phyloP scores from a whole-genome alignment of 2,113 vertebrate species.

The Brachionichthys hirsutus region DNA sequence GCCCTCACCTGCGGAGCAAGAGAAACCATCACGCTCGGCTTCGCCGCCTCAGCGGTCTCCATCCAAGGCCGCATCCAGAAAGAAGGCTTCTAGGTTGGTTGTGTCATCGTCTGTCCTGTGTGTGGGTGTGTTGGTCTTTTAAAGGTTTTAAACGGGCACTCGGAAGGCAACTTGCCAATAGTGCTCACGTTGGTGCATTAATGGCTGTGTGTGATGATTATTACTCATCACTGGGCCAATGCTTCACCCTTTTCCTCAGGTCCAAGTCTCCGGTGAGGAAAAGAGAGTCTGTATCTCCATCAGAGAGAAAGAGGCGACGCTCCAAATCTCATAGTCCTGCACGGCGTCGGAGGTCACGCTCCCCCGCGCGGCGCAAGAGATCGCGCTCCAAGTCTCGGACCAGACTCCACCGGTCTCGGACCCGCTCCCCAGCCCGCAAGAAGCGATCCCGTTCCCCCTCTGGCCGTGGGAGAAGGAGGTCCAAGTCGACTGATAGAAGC shows the following conservation, averaged over 20 bases:
- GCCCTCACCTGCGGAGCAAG: slow-evolving; percentile 51
- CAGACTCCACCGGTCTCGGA: slow-evolving; percentile 72
- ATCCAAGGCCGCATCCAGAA: slow-evolving; percentile 65
- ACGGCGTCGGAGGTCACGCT: slow-evolving; percentile 67
- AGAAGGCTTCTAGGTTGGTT: slow-evolving; percentile 67
- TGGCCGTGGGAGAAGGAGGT: slow-evolving; percentile 66
- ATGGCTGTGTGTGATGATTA: too few species aligned
- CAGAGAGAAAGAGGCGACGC: slow-evolving; percentile 65
- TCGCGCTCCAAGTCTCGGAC: slow-evolving; percentile 74
- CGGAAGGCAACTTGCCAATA: too few species aligned
- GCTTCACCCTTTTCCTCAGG: slow-evolving; percentile 32
- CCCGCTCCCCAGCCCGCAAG: slow-evolving; percentile 71
- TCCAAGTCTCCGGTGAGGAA: slow-evolving; percentile 75
- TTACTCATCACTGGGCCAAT: neutral
- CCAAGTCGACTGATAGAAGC: slow-evolving; percentile 69
- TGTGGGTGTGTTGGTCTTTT: too few species aligned
- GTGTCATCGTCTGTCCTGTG: neutral
- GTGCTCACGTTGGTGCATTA: too few species aligned
- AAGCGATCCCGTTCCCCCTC: slow-evolving; percentile 73
- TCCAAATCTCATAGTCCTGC: slow-evolving; percentile 77
- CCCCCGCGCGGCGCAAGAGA: slow-evolving; percentile 57
- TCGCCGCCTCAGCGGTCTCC: slow-evolving; percentile 63
- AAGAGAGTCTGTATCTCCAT: slow-evolving; percentile 73
- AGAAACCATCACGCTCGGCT: slow-evolving; percentile 69
- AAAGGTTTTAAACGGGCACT: too few species aligned